Percentiles rank a stretch among this genome's conserved stretches.
phyloP scores from a whole-genome alignment of 2,888 invertebrate species.

The Eulithis prunata region DNA sequence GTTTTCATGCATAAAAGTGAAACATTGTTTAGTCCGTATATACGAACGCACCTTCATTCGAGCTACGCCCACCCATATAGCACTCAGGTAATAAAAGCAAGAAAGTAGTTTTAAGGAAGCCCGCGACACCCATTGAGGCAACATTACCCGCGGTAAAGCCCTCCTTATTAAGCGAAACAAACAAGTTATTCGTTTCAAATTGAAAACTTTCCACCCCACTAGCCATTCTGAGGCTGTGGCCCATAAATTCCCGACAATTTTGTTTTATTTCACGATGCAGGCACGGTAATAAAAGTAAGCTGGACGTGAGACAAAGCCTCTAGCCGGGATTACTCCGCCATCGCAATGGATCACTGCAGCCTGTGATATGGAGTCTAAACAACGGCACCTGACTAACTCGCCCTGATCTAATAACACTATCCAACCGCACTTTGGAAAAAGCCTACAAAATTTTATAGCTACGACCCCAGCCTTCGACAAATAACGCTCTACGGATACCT shows the following conservation, averaged over 20 bases:
- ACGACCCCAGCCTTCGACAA: conserved; percentile 32
- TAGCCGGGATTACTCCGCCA: conserved; percentile 78
- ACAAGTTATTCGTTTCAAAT: conserved; percentile 84
- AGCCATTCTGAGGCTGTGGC: conserved; percentile 76
- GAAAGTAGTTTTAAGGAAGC: conserved; percentile 82
- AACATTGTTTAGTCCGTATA: conserved; percentile 38
- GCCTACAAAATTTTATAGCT: conserved; percentile 40
- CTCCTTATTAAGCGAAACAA: conserved; percentile 81
- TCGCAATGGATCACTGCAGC: conserved; percentile 80
- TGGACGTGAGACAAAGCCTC: conserved; percentile 83
- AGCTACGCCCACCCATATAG: conserved; percentile 67
- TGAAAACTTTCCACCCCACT: conserved; percentile 84
- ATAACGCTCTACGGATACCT: conserved; percentile 45
- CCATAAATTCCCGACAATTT: conserved; percentile 84
- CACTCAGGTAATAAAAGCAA: conserved; percentile 81
- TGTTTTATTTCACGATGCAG: conserved; percentile 83
- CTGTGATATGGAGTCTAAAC: conserved; percentile 76
- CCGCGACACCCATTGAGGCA: conserved; percentile 76
- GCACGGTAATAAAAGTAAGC: conserved; percentile 84
- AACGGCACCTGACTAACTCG: conserved; percentile 69
- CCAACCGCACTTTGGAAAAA: conserved; percentile 33
- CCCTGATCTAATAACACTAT: conserved; percentile 46
- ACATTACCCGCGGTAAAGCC: conserved; percentile 78
- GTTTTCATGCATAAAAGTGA: not conserved
- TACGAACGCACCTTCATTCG: conserved; percentile 54